These are phyloP conservation scores for Charaxes varanes DNA, from an alignment of 1,140 invertebrate genomes.

Conservation along the genomic window DNA sequence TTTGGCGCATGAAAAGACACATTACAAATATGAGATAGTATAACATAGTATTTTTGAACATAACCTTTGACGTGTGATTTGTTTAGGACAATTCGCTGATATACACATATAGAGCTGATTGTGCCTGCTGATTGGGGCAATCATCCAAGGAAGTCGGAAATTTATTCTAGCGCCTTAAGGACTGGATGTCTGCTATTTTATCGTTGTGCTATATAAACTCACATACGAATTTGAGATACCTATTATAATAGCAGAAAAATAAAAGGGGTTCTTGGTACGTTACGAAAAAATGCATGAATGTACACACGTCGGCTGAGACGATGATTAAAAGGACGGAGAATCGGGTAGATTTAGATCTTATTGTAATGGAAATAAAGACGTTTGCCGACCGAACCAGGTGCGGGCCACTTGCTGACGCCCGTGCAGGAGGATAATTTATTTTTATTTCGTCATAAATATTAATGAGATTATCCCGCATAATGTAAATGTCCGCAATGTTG, in stretches of 20 bases:
- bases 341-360: constrained; percentile 7
- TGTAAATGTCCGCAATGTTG: constrained; percentile 50
- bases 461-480: constrained; percentile 58
- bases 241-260: constrained; percentile 31
- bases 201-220: too few species aligned
- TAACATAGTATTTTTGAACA: too few species aligned
- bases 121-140: too few species aligned
- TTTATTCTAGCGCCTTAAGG: too few species aligned
- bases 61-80: too few species aligned
- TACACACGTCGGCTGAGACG: constrained; percentile 19
- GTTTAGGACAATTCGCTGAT: too few species aligned
- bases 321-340: constrained; percentile 1
- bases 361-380: constrained; percentile 5
- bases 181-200: too few species aligned
- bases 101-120: too few species aligned
- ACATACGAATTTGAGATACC: too few species aligned
- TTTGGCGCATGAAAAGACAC: too few species aligned
- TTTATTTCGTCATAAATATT: constrained; percentile 61
- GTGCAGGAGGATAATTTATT: constrained; percentile 49
- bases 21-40: too few species aligned
- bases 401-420: constrained; percentile 25
- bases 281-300: constrained; percentile 29
- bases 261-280: constrained; percentile 26
- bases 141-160: too few species aligned
- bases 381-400: constrained; percentile 14